These are phyloP conservation scores for Pimephales promelas DNA, from an alignment of 2,113 vertebrate species.

Conservation along the genomic window DNA sequence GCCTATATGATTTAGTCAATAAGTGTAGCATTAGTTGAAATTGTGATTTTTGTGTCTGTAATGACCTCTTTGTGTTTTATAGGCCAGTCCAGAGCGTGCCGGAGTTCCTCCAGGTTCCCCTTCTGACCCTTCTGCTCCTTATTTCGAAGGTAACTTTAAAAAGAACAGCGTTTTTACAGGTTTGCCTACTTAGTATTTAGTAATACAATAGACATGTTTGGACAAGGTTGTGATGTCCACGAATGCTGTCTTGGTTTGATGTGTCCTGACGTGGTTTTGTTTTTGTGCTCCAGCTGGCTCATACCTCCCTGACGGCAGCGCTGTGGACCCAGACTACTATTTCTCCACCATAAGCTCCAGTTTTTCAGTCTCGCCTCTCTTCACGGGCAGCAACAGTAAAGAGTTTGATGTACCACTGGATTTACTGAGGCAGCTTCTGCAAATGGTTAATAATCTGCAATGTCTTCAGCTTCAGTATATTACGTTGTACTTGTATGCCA, in stretches of 20 bases:
- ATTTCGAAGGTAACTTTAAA: conserved; percentile 86
- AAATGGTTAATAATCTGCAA: conserved; percentile 78
- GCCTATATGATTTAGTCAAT: neutral
- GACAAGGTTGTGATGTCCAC: neutral
- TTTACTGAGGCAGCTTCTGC: conserved; percentile 86
- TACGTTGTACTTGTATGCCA: neutral
- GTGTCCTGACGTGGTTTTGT: neutral
- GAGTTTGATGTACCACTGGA: conserved; percentile 90
- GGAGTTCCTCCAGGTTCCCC: conserved; percentile 85
- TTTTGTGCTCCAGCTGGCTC: conserved; percentile 75
- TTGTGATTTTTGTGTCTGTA: neutral
- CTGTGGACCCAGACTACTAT: conserved; percentile 91
- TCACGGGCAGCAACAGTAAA: conserved; percentile 86
- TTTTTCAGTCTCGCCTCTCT: conserved; percentile 94
- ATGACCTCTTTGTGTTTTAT: conserved; percentile 36
- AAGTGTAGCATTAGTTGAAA: neutral
- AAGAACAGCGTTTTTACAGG: neutral
- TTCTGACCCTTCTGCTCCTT: conserved; percentile 84
- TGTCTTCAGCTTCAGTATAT: neutral
- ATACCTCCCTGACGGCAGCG: conserved; percentile 88
- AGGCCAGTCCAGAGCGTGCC: conserved; percentile 93
- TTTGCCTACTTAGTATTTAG: neutral
- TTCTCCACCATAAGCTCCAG: conserved; percentile 96
- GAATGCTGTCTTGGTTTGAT: neutral
- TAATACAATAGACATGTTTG: neutral